Conservation (phyloP, 2,888 invertebrate genomes). For the Nesidiocoris tenuis region DNA sequence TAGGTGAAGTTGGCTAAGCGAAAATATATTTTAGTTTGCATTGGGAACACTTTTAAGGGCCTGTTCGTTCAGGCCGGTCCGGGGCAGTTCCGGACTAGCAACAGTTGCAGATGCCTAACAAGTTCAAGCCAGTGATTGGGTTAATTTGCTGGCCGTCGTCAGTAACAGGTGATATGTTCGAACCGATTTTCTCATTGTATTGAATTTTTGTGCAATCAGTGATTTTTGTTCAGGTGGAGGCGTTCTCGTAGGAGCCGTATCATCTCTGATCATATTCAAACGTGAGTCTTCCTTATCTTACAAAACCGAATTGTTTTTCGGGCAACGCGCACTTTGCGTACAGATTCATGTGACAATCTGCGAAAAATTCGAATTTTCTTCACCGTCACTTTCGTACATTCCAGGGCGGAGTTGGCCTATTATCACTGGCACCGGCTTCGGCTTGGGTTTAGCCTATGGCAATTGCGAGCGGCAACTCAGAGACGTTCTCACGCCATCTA, state of each 20-base stretch:
- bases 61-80: too few species aligned
- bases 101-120: too few species aligned
- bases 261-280: conserved; percentile 80
- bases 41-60: too few species aligned
- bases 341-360: background rate
- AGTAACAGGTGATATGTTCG: too few species aligned
- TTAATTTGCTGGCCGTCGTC: too few species aligned
- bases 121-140: too few species aligned
- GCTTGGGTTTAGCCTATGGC: conserved; percentile 85
- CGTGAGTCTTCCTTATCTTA: conserved; percentile 57
- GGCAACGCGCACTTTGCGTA: background rate
- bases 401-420: conserved; percentile 82
- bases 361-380: background rate
- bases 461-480: conserved; percentile 76
- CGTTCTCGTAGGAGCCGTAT: conserved; percentile 72
- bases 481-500: conserved; percentile 49
- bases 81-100: too few species aligned
- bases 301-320: background rate
- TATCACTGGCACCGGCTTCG: conserved; percentile 82
- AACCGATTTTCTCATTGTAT: too few species aligned
- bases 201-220: too few species aligned
- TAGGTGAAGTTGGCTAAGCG: too few species aligned
- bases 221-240: conserved; percentile 81
- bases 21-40: too few species aligned
- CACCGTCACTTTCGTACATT: background rate